A percentile compares a stretch with the other conserved stretches of the same genome.
phyloP scores from a whole-genome alignment of 2,113 vertebrate genomes.

The Scomber japonicus region DNA sequence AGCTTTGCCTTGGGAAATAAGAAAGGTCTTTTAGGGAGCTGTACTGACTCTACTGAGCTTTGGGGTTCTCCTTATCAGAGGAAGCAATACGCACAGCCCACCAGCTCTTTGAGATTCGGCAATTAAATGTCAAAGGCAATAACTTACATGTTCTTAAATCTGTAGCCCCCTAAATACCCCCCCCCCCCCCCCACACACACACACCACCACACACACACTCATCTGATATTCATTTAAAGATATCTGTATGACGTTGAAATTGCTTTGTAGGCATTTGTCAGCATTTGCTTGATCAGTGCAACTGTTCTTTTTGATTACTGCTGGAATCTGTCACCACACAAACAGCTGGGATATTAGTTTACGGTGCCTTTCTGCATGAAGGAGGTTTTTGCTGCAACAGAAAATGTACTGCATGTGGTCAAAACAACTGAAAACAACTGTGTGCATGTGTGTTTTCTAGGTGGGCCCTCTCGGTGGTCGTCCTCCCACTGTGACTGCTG shows the following conservation, averaged over 20 bases:
- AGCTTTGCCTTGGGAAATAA: conserved; percentile 56
- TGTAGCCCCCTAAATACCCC: conserved; percentile 23
- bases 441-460: conserved; percentile 77
- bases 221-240: conserved; percentile 38
- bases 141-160: conserved; percentile 44
- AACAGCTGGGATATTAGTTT: conserved; percentile 11
- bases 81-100: conserved; percentile 60
- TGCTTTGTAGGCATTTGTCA: conserved; percentile 58
- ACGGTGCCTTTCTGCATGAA: conserved; percentile 13
- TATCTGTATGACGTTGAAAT: conserved; percentile 52
- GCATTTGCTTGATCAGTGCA: conserved; percentile 53
- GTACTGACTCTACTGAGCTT: conserved; percentile 39
- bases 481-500: conserved; percentile 97
- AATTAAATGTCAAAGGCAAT: conserved; percentile 68
- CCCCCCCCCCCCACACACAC: conserved; percentile 18
- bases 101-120: conserved; percentile 58
- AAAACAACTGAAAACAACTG: conserved; percentile 31
- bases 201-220: conserved; percentile 31
- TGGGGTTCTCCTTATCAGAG: conserved; percentile 59
- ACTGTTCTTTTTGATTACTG: conserved; percentile 52
- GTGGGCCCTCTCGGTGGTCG: conserved; percentile 90
- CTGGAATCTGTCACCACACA: conserved; percentile 47
- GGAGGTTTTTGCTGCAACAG: neutral
- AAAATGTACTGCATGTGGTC: conserved; percentile 5
- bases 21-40: conserved; percentile 58